phyloP scores from a whole-genome alignment of 1,140 invertebrate genomes.

The Ditylenchus dipsaci region DNA sequence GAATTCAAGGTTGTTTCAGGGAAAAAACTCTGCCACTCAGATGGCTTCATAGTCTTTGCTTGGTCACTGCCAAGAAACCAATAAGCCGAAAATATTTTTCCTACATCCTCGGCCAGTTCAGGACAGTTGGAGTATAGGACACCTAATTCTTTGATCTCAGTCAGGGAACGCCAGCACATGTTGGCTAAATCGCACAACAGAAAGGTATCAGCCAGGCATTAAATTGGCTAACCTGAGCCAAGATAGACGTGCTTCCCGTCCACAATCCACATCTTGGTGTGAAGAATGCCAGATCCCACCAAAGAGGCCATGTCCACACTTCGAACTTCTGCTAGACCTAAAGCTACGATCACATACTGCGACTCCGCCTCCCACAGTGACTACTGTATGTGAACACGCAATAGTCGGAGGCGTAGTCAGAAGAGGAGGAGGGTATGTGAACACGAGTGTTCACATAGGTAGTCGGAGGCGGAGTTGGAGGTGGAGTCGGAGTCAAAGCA shows the following conservation, averaged over 20 bases:
- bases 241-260: slow-evolving; percentile 67
- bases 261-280: slow-evolving; percentile 86
- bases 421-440: no score
- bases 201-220: no score
- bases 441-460: no score
- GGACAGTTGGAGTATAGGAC: slow-evolving; percentile 75
- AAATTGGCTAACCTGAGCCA: slow-evolving; percentile 66
- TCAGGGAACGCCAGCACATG: background rate
- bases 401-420: no score
- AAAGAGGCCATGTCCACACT: slow-evolving; percentile 75
- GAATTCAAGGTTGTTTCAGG: no score
- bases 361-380: no score
- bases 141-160: slow-evolving; percentile 82
- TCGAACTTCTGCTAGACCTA: slow-evolving; percentile 32
- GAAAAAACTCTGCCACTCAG: no score
- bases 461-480: no score
- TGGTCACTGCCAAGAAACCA: slow-evolving; percentile 70
- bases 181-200: no score
- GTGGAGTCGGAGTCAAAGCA: no score
- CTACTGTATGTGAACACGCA: no score
- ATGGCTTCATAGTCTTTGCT: background rate
- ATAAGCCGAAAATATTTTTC: slow-evolving; percentile 86
- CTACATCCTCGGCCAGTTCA: slow-evolving; percentile 75
- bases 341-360: slow-evolving; percentile 5
- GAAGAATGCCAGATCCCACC: slow-evolving; percentile 80